Percentiles rank a stretch among this genome's conserved stretches.
These are phyloP conservation scores for Salmo trutta DNA, from an alignment of 2,797 vertebrate species.

Conservation along the genomic window DNA sequence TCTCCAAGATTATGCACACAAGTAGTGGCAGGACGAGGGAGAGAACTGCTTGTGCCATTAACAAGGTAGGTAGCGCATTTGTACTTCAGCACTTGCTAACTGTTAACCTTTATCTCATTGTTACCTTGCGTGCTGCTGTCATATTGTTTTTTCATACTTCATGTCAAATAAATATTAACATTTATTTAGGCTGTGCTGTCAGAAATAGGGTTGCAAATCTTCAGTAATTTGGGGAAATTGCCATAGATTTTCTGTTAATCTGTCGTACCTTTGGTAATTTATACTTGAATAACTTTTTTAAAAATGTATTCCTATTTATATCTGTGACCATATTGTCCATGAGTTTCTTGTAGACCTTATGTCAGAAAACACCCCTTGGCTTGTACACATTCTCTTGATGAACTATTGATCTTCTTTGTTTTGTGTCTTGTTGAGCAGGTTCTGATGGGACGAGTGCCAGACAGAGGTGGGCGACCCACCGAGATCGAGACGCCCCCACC, in stretches of 20 bases:
- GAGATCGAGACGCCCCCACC: conserved; percentile 96
- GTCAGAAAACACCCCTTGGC: background rate
- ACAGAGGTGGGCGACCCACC: conserved; percentile 93
- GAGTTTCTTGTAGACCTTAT: no score
- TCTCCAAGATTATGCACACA: conserved; percentile 94
- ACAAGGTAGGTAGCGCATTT: conserved; percentile 81
- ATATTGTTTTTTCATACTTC: background rate
- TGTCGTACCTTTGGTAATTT: no score
- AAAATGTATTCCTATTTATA: no score
- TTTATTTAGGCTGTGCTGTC: background rate
- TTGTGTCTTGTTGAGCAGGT: conserved; percentile 72
- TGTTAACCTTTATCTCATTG: background rate
- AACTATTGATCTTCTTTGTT: background rate
- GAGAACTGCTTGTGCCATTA: conserved; percentile 94
- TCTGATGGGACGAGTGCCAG: conserved; percentile 95
- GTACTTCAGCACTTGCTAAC: background rate
- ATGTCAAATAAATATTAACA: background rate
- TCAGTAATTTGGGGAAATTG: no score
- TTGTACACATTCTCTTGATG: background rate
- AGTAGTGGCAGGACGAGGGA: conserved; percentile 92
- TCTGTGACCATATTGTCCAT: no score
- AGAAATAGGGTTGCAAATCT: background rate
- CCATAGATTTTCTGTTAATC: no score
- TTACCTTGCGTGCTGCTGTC: background rate
- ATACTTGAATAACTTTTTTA: no score